Evolutionary conservation across 2,797 vertebrate genomes (phyloP).

Genomic region (Poecilia wingei): DNA sequence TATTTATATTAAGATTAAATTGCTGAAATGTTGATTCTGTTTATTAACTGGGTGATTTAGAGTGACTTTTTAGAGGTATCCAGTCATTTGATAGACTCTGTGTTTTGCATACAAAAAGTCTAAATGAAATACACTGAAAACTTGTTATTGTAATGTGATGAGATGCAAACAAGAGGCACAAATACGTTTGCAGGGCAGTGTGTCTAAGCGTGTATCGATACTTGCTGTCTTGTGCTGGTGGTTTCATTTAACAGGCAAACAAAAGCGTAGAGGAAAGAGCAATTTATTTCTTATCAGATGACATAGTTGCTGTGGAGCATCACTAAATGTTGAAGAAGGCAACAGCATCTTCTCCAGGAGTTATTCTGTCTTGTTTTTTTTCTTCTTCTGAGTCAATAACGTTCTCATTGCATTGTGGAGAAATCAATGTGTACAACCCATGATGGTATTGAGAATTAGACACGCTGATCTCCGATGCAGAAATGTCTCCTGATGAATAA

Average conservation of each 20-base stretch:
- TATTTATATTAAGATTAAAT: background rate
- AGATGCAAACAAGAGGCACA: background rate
- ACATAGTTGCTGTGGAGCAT: slow-evolving; percentile 25
- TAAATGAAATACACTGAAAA: background rate
- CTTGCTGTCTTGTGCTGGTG: slow-evolving; percentile 8
- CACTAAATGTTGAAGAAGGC: slow-evolving; percentile 54
- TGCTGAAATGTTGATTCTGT: background rate
- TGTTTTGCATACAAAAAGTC: background rate
- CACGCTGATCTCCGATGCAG: slow-evolving; percentile 55
- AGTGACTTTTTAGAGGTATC: background rate
- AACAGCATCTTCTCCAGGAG: slow-evolving; percentile 35
- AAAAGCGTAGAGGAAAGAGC: slow-evolving; percentile 19
- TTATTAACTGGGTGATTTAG: background rate
- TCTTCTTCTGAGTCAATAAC: slow-evolving; percentile 57
- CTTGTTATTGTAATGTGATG: background rate
- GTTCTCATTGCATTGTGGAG: slow-evolving; percentile 62
- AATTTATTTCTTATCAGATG: slow-evolving; percentile 35
- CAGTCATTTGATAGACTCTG: background rate
- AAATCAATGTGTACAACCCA: slow-evolving; percentile 67
- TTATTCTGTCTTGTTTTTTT: slow-evolving; percentile 47
- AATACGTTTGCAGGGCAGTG: background rate
- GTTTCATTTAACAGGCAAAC: slow-evolving; percentile 23
- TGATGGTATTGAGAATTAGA: slow-evolving; percentile 68
- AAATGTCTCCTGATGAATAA: slow-evolving; percentile 72
- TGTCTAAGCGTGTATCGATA: background rate